Evolutionary conservation across 1,140 invertebrate species (phyloP).

Genomic region (Drosophila teissieri): DNA sequence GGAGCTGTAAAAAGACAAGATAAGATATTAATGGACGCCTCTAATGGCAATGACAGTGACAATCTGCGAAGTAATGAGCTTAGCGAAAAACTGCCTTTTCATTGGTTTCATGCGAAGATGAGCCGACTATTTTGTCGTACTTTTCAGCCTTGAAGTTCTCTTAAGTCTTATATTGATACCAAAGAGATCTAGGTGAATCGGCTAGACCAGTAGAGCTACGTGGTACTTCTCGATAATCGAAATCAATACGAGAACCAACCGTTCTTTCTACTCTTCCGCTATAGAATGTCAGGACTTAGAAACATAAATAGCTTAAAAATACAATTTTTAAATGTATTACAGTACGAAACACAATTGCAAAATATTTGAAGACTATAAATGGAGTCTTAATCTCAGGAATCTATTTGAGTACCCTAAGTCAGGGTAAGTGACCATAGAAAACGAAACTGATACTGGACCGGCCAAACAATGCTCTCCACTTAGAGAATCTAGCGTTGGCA

Average conservation of each 20-base stretch:
- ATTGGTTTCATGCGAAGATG: slow-evolving; percentile 48
- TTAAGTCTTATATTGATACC: background rate
- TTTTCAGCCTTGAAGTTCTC: slow-evolving; percentile 17
- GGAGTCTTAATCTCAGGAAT: background rate
- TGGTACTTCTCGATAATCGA: background rate
- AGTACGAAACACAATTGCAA: too few species aligned
- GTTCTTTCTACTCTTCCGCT: too few species aligned
- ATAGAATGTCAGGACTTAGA: too few species aligned
- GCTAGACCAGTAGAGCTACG: background rate
- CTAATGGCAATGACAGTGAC: slow-evolving; percentile 75
- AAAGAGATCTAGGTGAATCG: slow-evolving; percentile 3
- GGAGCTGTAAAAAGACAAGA: slow-evolving; percentile 85
- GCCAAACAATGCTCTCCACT: slow-evolving; percentile 52
- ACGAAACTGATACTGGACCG: slow-evolving; percentile 43
- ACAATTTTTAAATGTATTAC: background rate
- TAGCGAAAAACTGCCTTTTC: slow-evolving; percentile 57
- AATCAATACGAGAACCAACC: background rate
- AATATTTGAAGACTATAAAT: background rate
- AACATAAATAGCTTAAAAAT: background rate
- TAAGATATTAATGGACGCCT: slow-evolving; percentile 36
- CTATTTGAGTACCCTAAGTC: slow-evolving; percentile 3
- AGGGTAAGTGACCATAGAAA: slow-evolving; percentile 5
- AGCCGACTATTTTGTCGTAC: slow-evolving; percentile 25
- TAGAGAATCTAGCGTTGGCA: slow-evolving; percentile 62
- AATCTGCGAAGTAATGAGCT: slow-evolving; percentile 35